These are phyloP conservation scores for Neoascia interrupta DNA, from an alignment of 2,888 invertebrate genomes.

Conservation along the genomic window DNA sequence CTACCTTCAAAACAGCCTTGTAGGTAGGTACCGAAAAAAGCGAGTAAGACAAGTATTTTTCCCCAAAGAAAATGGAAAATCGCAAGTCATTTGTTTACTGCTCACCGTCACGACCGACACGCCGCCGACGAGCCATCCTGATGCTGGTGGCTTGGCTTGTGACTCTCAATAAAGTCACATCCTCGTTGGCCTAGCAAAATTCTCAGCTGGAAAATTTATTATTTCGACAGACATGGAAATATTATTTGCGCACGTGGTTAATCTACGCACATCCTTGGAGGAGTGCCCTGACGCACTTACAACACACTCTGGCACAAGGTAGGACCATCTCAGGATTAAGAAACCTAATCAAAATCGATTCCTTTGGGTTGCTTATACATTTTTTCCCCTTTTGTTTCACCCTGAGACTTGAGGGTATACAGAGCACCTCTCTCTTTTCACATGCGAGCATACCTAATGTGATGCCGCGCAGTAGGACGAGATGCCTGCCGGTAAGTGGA, in stretches of 20 bases:
- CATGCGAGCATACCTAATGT: neutral
- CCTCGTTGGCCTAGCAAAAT: constrained; percentile 30
- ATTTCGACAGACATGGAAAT: constrained; percentile 65
- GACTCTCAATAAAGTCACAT: constrained; percentile 61
- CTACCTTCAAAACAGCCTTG: neutral
- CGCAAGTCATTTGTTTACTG: constrained; percentile 44
- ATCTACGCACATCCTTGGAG: constrained; percentile 63
- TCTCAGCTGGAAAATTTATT: constrained; percentile 59
- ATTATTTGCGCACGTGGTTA: constrained; percentile 68
- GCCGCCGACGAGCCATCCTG: neutral
- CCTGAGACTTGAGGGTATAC: neutral
- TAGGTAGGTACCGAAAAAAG: too few species aligned
- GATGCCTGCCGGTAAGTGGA: too few species aligned
- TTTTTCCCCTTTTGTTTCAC: neutral
- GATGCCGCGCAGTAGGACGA: neutral
- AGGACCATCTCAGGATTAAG: constrained; percentile 53
- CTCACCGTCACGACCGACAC: neutral
- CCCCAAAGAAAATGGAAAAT: constrained; percentile 17
- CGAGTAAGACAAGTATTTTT: too few species aligned
- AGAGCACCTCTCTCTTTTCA: too few species aligned
- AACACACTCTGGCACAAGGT: neutral
- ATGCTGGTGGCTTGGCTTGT: constrained; percentile 15
- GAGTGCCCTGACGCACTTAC: neutral
- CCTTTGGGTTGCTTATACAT: constrained; percentile 35
- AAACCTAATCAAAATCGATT: constrained; percentile 70